These are phyloP conservation scores for Cinclus mexicanus DNA, from an alignment of 2,113 vertebrate genomes.

Conservation along the genomic window DNA sequence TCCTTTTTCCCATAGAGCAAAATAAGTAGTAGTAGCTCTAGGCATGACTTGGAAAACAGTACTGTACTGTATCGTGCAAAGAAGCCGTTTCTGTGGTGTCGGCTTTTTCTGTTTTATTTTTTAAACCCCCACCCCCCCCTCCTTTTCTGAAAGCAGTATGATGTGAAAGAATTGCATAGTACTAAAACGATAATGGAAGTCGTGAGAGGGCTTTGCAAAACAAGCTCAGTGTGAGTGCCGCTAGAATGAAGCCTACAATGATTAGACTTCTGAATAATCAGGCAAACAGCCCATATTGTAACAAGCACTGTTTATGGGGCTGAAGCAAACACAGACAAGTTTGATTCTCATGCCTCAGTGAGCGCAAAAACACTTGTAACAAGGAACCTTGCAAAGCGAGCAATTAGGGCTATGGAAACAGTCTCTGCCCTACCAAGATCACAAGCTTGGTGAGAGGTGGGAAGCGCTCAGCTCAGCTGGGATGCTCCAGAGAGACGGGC, in stretches of 20 bases:
- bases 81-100: background rate
- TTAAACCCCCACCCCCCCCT: background rate
- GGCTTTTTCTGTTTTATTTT: background rate
- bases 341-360: constrained; percentile 55
- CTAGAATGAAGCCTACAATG: background rate
- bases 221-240: background rate
- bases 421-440: constrained; percentile 6
- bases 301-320: constrained; percentile 29
- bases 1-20: background rate
- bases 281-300: constrained; percentile 14
- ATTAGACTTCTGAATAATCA: constrained; percentile 27
- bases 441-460: background rate
- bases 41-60: background rate
- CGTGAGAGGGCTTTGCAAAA: background rate
- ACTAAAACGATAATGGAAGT: background rate
- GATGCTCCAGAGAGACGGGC: background rate
- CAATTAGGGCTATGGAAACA: constrained; percentile 50
- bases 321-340: constrained; percentile 34
- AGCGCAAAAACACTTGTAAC: constrained; percentile 45
- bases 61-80: background rate
- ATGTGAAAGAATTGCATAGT: constrained; percentile 14
- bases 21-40: background rate
- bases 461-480: background rate
- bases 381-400: constrained; percentile 26
- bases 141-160: background rate